Base-by-base conservation (phyloP, 1,140 invertebrate genomes). In the Grapholita molesta region DNA sequence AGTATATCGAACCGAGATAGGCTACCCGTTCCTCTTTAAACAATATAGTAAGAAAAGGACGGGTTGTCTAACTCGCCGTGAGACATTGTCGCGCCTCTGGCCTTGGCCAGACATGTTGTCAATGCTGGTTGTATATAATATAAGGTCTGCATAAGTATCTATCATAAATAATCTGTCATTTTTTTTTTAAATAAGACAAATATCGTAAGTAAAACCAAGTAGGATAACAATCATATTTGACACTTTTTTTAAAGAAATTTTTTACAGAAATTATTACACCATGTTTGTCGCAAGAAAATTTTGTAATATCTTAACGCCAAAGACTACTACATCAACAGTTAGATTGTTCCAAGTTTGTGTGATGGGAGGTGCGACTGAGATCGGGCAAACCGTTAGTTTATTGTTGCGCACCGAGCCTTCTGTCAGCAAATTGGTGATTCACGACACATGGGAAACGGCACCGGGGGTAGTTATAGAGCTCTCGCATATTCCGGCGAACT, bases 301-400 rank as follows among this genome's bases (percentile, higher is more conserved):
- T 30, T 25, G 25, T 1, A 32, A 61, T 8, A 15, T 25, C 18
- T 61, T 61, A 28, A 15, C 11, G 11, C 55, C 12, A 9, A 30
- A 25, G 11, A 6, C 25, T 25, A 61, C 15, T n/a, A 25, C 11
- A 18, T 28, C 21, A 15, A 61, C 0, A 2, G 25, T 28, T 3
- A 30, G 55, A 61, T 18, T 18, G 9, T 79, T 78, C 69, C 82
- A 83, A 69, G 84, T 88, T 0, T 76, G 81, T 2, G 70, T 88
- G 3, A 69, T 84, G 11, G 86, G 86, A 7, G 83, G 75, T 9
- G 78, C 78, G 0, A 82, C 69, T 61, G 79, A 86, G 11, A 53
- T 86, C 23, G 84, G 86, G 24, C 86, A 88, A 77, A 76, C 77
- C 5, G 48, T 81, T 12, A 68, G 77, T 24, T 57, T 86, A 8